These are phyloP conservation scores for Rhamnusium bicolor DNA, from an alignment of 2,888 invertebrate species.

Conservation along the genomic window DNA sequence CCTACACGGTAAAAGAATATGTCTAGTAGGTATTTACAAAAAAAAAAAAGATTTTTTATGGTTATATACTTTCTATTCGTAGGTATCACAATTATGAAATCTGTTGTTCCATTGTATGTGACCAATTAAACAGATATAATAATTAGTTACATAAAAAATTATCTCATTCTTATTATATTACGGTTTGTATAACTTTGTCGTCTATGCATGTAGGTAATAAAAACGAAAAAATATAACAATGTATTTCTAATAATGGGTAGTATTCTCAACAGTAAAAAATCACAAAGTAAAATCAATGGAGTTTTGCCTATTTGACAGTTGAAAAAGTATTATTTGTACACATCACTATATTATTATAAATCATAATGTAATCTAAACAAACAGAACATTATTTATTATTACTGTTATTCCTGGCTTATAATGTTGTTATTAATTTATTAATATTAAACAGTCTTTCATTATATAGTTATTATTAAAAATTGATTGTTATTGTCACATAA, in stretches of 20 bases:
- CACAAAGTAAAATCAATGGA: background rate
- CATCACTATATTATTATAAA: background rate
- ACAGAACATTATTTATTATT: conserved; percentile 1
- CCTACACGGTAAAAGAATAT: too few relatives aligned
- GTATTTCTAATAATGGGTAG: too few relatives aligned
- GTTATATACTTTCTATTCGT: background rate
- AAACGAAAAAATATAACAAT: too few relatives aligned
- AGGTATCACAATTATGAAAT: conserved; percentile 4
- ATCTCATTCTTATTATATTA: conserved; percentile 6
- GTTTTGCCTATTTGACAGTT: background rate
- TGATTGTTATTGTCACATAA: conserved; percentile 25
- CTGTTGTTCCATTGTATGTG: background rate
- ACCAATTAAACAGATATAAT: background rate
- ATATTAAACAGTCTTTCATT: conserved; percentile 25
- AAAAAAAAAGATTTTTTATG: conserved; percentile 9
- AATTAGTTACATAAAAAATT: conserved; percentile 18
- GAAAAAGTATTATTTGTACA: conserved; percentile 18
- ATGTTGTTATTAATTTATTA: conserved; percentile 8
- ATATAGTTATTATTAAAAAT: conserved; percentile 4
- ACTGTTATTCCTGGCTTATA: too few relatives aligned
- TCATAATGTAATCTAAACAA: background rate
- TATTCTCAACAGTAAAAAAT: background rate
- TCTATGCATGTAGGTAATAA: background rate
- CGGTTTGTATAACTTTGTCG: background rate
- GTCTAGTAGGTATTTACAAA: too few relatives aligned